A percentile compares a stretch with the other conserved stretches of the same genome.
These are phyloP conservation scores for Alcis repandata DNA, from an alignment of 2,888 invertebrate genomes.

Conservation along the genomic window DNA sequence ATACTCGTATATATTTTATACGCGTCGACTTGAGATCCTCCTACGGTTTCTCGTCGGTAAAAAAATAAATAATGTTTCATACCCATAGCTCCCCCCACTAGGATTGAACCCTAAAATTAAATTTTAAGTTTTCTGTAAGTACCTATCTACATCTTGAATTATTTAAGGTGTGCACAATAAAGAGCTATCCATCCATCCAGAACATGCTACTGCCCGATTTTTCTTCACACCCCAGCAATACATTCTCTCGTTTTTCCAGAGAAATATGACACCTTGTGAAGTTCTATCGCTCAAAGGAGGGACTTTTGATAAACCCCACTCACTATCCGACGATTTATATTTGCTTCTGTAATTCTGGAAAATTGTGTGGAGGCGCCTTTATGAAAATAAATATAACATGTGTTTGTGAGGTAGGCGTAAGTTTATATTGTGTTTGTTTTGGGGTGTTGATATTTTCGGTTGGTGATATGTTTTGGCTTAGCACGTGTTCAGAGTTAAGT, in stretches of 20 bases:
- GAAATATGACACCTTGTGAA: slow-evolving; percentile 33
- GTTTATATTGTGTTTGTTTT: background rate
- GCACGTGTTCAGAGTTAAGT: no score
- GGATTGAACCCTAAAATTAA: no score
- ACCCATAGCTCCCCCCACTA: no score
- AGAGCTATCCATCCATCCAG: background rate
- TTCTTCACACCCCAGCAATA: slow-evolving; percentile 12
- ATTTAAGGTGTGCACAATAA: no score
- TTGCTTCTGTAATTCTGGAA: slow-evolving; percentile 19
- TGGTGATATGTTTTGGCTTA: no score
- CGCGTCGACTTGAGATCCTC: no score
- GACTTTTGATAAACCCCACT: slow-evolving; percentile 27
- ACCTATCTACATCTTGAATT: no score
- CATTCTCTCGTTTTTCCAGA: slow-evolving; percentile 5
- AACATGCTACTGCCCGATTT: background rate
- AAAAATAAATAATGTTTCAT: no score
- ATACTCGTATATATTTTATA: no score
- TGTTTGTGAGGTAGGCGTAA: background rate
- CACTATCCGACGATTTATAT: slow-evolving; percentile 25
- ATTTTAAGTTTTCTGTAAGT: no score
- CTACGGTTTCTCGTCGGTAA: no score
- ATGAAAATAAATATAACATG: slow-evolving; percentile 1
- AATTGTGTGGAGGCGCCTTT: slow-evolving; percentile 12
- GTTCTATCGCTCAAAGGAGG: slow-evolving; percentile 24
- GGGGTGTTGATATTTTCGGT: no score